These are phyloP conservation scores for Smittia aterrima DNA, from an alignment of 2,888 invertebrate genomes.

Conservation along the genomic window DNA sequence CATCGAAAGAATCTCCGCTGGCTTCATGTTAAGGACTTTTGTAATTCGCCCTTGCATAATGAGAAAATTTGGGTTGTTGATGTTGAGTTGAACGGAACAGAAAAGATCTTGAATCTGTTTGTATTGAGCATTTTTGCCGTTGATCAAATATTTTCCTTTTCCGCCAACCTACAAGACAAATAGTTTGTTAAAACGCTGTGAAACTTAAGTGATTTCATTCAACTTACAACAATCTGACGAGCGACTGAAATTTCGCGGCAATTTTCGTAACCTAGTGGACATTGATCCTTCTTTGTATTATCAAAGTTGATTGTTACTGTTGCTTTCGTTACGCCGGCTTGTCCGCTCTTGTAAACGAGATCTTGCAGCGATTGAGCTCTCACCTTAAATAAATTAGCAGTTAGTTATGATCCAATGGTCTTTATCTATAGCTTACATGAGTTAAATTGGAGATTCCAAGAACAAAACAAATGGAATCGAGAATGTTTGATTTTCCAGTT, in stretches of 20 bases:
- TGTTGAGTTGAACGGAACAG: conserved; percentile 94
- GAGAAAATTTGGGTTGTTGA: conserved; percentile 98
- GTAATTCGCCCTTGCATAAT: conserved; percentile 99
- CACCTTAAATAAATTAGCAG: conserved; percentile 62
- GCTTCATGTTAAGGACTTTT: conserved; percentile 98
- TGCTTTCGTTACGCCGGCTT: conserved; percentile 93
- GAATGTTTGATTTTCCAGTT: conserved; percentile 95
- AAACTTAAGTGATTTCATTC: background rate
- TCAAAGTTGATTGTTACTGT: conserved; percentile 95
- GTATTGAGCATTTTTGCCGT: conserved; percentile 86
- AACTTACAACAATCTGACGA: conserved; percentile 65
- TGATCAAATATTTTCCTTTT: conserved; percentile 90
- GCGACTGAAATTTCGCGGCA: conserved; percentile 89
- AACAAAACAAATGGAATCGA: conserved; percentile 97
- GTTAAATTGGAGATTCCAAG: conserved; percentile 90
- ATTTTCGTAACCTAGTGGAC: conserved; percentile 89
- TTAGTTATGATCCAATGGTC: too few relatives aligned
- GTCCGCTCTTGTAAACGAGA: conserved; percentile 96
- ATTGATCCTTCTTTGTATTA: conserved; percentile 74
- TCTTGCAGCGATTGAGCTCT: conserved; percentile 88
- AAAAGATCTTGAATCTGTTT: conserved; percentile 92
- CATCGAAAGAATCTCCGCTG: conserved; percentile 94
- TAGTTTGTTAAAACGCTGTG: background rate
- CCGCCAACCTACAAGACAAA: conserved; percentile 61
- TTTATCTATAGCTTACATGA: conserved; percentile 64